Percentiles rank a stretch among this genome's conserved stretches.
These are phyloP conservation scores for Bombus affinis DNA, from an alignment of 1,140 invertebrate species.

Conservation along the genomic window DNA sequence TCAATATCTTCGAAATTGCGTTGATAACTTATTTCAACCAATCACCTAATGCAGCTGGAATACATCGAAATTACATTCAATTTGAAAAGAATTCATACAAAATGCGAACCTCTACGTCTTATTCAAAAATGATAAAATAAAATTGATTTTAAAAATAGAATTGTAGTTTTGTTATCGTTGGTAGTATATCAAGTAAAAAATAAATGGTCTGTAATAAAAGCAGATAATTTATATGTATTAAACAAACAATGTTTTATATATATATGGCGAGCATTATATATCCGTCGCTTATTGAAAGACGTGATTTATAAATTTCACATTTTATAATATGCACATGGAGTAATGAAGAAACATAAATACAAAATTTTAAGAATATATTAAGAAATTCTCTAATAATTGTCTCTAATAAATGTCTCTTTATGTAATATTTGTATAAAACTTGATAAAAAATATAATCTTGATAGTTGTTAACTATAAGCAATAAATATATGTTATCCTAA, in stretches of 20 bases:
- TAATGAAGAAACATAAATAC: background rate
- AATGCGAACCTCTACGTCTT: background rate
- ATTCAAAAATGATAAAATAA: background rate
- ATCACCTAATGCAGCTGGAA: background rate
- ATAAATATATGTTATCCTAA: background rate
- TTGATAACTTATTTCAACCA: conserved; percentile 21
- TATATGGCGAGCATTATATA: background rate
- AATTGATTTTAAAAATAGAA: background rate
- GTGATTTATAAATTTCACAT: background rate
- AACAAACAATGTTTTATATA: background rate
- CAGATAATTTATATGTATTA: background rate
- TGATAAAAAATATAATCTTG: background rate
- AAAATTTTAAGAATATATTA: background rate
- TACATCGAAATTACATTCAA: background rate
- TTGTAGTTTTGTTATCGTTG: background rate
- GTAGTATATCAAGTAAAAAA: background rate
- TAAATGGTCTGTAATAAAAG: background rate
- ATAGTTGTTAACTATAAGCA: background rate
- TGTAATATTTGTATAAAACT: background rate
- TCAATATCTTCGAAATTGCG: background rate
- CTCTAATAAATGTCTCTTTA: background rate
- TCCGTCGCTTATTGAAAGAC: conserved; percentile 32
- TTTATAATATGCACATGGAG: too few relatives aligned
- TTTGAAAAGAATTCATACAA: background rate
- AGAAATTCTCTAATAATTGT: background rate